Conservation (phyloP, 2,888 invertebrate species). For the Papilio demoleus region DNA sequence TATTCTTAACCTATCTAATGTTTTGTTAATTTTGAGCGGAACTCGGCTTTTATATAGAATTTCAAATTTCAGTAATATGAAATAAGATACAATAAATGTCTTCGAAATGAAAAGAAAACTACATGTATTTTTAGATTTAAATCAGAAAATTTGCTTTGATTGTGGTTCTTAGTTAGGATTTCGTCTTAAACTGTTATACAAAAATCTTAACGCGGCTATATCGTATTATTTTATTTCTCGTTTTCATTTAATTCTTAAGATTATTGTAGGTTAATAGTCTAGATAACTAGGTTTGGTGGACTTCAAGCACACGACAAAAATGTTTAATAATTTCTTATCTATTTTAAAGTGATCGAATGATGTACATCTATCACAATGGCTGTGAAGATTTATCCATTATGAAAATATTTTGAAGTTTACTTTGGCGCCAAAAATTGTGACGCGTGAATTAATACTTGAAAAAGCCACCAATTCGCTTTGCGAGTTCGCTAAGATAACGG, state of each 20-base stretch:
- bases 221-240: constrained; percentile 1
- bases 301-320: not conserved
- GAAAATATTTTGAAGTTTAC: not conserved
- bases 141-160: constrained; percentile 2
- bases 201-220: constrained; percentile 1
- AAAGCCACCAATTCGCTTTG: not conserved
- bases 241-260: not conserved
- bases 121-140: constrained; percentile 1
- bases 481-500: not conserved
- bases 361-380: not conserved
- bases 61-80: not conserved
- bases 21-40: constrained; percentile 1
- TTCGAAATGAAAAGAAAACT: not conserved
- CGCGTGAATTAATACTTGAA: no score
- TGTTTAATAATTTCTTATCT: not conserved
- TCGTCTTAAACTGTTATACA: constrained; percentile 9
- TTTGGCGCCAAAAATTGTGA: not conserved
- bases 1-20: not conserved
- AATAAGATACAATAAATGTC: no score
- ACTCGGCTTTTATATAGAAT: not conserved
- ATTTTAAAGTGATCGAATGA: not conserved
- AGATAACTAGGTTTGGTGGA: constrained; percentile 9
- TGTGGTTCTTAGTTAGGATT: constrained; percentile 12
- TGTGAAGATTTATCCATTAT: constrained; percentile 1
- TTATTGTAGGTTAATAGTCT: constrained; percentile 2